Conservation (phyloP, 92 coral and sea anemone species). For the Porites lobata region DNA sequence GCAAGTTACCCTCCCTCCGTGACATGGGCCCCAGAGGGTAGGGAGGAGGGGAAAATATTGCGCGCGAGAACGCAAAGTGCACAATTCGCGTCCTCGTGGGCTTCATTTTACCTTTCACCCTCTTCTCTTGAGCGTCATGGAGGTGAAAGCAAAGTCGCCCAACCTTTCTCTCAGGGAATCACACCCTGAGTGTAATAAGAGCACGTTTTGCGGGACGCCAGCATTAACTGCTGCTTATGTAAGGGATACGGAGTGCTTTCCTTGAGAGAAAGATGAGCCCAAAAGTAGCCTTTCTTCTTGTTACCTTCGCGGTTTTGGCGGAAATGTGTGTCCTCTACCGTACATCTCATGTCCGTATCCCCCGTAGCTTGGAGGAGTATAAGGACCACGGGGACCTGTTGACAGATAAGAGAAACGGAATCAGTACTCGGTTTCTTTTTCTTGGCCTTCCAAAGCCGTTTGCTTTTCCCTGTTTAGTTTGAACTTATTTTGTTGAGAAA, state of each 20-base stretch:
- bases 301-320: constrained; percentile 95
- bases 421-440: not conserved
- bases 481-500: not conserved
- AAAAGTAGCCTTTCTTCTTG: not conserved
- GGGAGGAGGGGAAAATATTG: too few relatives aligned
- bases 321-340: constrained; percentile 92
- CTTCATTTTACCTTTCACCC: too few relatives aligned
- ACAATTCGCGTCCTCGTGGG: too few relatives aligned
- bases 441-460: not conserved
- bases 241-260: not conserved
- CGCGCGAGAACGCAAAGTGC: too few relatives aligned
- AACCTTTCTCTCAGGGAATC: not conserved
- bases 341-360: constrained; percentile 92
- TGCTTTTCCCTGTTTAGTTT: not conserved
- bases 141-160: not conserved
- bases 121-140: too few relatives aligned
- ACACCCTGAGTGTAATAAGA: not conserved
- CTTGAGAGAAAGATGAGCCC: not conserved
- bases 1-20: too few relatives aligned
- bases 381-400: constrained; percentile 75
- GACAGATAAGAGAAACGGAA: not conserved
- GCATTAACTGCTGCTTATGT: not conserved
- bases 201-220: not conserved
- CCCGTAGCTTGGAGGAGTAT: constrained; percentile 86
- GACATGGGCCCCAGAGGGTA: too few relatives aligned